phyloP scores from a whole-genome alignment of 1,140 invertebrate genomes.

The Pseudobourletiella spinata region DNA sequence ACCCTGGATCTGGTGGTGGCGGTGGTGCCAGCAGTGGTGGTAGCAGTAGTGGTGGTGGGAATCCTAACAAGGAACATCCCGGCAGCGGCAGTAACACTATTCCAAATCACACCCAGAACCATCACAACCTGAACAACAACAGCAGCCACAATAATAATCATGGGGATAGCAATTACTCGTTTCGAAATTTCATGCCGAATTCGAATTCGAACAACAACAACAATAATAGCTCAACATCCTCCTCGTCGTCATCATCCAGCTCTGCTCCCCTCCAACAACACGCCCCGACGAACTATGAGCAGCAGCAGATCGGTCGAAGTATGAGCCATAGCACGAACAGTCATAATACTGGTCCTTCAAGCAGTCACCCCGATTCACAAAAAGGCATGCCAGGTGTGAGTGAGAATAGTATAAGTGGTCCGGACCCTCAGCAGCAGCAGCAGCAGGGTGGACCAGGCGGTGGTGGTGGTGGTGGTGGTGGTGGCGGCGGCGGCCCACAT shows the following conservation, averaged over 20 bases:
- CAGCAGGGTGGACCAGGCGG: conserved; percentile 6
- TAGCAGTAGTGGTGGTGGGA: not conserved
- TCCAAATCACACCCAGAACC: conserved; percentile 4
- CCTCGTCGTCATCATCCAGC: conserved; percentile 8
- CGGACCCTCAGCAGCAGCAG: conserved; percentile 14
- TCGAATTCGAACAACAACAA: conserved; percentile 14
- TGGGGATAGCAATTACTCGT: conserved; percentile 3
- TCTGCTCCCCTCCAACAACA: not conserved
- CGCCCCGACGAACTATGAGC: conserved; percentile 11
- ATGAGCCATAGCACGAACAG: conserved; percentile 10
- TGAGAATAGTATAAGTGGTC: conserved; percentile 28
- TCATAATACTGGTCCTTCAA: no score
- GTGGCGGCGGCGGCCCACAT: no score
- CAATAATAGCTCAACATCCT: no score
- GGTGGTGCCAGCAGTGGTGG: no score
- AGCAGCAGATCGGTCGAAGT: conserved; percentile 4
- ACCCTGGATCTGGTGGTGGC: no score
- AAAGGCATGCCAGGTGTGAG: conserved; percentile 28
- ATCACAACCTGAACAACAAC: conserved; percentile 9
- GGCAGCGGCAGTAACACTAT: not conserved
- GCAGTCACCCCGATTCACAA: conserved; percentile 17
- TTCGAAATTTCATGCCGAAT: conserved; percentile 16
- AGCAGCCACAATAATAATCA: conserved; percentile 8
- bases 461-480: no score
- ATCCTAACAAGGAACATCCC: not conserved